Evolutionary conservation across 2,888 invertebrate species (phyloP).

Genomic region (Caenorhabditis sulstoni): DNA sequence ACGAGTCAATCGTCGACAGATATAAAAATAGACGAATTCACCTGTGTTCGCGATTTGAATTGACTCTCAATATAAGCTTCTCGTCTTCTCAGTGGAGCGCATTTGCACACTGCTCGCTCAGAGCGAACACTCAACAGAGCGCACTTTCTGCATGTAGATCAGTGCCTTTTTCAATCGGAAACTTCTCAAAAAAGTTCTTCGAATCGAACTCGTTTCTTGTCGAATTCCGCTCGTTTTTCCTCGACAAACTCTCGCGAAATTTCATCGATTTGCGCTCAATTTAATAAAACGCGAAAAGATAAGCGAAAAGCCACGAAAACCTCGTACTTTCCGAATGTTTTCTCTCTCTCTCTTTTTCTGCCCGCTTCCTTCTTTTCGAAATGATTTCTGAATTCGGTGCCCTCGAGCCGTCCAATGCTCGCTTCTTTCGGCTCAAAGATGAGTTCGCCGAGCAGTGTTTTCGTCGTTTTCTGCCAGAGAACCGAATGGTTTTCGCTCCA

Average conservation of each 20-base stretch:
- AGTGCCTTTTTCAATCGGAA: too few relatives aligned
- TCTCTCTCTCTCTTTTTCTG: neutral
- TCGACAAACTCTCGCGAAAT: too few relatives aligned
- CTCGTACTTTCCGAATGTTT: neutral
- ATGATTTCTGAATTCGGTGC: constrained; percentile 7
- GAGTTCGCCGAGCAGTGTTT: constrained; percentile 36
- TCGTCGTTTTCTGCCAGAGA: constrained; percentile 11
- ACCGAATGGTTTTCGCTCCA: neutral
- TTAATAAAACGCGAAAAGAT: too few relatives aligned
- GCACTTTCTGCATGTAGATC: too few relatives aligned
- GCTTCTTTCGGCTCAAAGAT: constrained; percentile 37
- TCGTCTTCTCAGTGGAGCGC: neutral
- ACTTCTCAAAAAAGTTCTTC: too few relatives aligned
- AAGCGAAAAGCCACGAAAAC: too few relatives aligned
- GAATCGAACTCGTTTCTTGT: too few relatives aligned
- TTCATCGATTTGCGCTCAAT: too few relatives aligned
- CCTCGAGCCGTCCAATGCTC: constrained; percentile 44
- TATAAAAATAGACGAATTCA: neutral
- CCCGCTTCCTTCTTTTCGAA: constrained; percentile 7
- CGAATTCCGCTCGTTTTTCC: too few relatives aligned
- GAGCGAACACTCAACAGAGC: too few relatives aligned
- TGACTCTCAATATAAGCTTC: neutral
- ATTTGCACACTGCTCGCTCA: too few relatives aligned
- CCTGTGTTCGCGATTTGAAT: neutral
- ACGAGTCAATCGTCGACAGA: neutral